Base-by-base conservation (phyloP, 2,888 invertebrate species). In the Leistus spinibarbis region DNA sequence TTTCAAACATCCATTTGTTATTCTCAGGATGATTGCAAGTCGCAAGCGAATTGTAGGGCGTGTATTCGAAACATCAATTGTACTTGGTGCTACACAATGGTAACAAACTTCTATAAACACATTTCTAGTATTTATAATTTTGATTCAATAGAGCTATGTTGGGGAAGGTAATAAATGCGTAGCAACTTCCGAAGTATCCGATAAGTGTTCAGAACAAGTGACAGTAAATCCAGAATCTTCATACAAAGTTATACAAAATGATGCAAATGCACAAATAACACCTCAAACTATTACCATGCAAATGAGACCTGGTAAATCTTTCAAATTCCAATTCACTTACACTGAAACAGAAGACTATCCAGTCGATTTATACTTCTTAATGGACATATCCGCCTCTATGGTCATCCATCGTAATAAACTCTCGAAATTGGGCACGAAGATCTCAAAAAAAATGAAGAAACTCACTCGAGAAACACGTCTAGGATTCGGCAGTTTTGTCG, bases 361-460 rank as follows among this genome's bases (percentile, higher is more conserved):
- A 0, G 91, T 95, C 0, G 95, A 95, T 85, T 85, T 95, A 40
- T 95, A 95, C 83, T 94, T 93, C 81, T 86, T 95, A 66, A 91
- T 95, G 89, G 95, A 95, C 81, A 86, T 93, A 62, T 95, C 95
- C 0, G 83, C 84, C 10, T 91, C 93, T 0, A 95, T 95, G 95
- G 82, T 83, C 20, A 82, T 82, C 10, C 89, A 92, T 78, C 90
- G 89, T 83, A 84, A 86, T 0, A 82, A 82, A 22, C 82, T 90
- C 1, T 89, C 86, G 76, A 83, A 79, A 10, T 84, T 90, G 23
- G 90, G 89, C 24, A 79, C 83, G 64, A 80, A 86, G 57, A 83
- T 92, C 54, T 89, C 88, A 1, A 76, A 81, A 0, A 85, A 87
- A 1, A 89, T 93, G 89, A 83, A 81, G 74, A 86, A 84, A 0